phyloP scores from a whole-genome alignment of 2,113 vertebrate genomes.

The Sinosuthora webbiana region DNA sequence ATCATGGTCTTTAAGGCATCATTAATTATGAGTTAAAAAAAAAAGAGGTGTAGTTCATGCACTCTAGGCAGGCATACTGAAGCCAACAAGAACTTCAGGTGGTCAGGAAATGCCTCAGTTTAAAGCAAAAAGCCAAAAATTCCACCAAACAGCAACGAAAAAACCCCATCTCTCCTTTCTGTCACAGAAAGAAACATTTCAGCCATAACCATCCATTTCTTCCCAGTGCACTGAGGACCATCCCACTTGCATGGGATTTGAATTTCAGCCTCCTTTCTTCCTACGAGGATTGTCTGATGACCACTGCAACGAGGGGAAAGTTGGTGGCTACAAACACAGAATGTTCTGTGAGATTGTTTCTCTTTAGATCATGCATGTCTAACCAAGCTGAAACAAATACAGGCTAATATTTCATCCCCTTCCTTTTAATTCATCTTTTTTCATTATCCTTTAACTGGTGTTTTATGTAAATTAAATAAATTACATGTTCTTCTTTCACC shows the following conservation, averaged over 20 bases:
- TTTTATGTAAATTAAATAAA: not conserved
- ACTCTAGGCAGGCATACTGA: not conserved
- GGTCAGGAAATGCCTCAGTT: not conserved
- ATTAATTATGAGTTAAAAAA: not conserved
- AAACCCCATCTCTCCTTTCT: accelerated
- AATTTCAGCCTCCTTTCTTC: not conserved
- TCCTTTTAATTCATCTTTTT: not conserved
- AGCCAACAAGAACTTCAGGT: not conserved
- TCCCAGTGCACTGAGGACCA: not conserved
- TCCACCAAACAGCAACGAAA: not conserved
- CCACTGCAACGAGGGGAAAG: not conserved
- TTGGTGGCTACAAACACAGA: not conserved
- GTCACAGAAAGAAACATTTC: not conserved
- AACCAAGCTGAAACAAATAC: not conserved
- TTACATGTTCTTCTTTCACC: not conserved
- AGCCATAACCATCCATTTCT: accelerated
- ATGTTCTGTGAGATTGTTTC: not conserved
- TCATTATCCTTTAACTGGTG: not conserved
- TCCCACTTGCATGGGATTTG: not conserved
- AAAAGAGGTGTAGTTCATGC: not conserved
- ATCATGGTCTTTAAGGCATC: not conserved
- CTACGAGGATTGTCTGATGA: accelerated
- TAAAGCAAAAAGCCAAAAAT: not conserved
- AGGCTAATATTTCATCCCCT: not conserved
- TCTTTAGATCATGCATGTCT: not conserved